Conservation (phyloP, 2,797 vertebrate genomes). For the Arnoldichthys spilopterus region DNA sequence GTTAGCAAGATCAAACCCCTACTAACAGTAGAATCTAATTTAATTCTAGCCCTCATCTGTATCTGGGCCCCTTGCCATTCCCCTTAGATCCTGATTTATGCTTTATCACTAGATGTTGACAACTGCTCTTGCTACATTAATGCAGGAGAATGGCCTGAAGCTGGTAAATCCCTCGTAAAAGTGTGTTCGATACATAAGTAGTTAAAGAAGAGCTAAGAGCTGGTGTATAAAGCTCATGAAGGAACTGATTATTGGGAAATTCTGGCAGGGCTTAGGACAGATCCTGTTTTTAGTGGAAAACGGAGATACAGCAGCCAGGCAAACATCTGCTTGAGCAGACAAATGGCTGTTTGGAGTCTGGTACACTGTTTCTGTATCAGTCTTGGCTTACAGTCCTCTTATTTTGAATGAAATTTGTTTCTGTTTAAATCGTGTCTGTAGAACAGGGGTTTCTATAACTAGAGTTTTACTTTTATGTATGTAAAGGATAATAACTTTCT, state of each 20-base stretch:
- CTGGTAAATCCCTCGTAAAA: constrained; percentile 21
- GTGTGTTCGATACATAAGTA: constrained; percentile 2
- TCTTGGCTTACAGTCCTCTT: constrained; percentile 7
- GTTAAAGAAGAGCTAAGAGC: constrained; percentile 10
- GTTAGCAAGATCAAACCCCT: background rate
- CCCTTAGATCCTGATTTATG: constrained; percentile 30
- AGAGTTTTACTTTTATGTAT: background rate
- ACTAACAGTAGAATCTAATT: background rate
- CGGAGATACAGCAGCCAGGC: constrained; percentile 50
- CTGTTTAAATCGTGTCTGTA: background rate
- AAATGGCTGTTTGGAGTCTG: constrained; percentile 51
- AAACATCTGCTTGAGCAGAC: constrained; percentile 73
- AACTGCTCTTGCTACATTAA: background rate
- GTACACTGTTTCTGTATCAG: constrained; percentile 42
- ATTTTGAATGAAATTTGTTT: constrained; percentile 22
- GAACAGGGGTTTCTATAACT: constrained; percentile 2
- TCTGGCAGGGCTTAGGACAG: constrained; percentile 48
- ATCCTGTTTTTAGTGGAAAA: constrained; percentile 62
- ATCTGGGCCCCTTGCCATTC: background rate
- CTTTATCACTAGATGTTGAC: background rate
- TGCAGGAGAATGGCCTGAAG: background rate
- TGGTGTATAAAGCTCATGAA: constrained; percentile 35
- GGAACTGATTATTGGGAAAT: constrained; percentile 51
- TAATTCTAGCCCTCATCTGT: background rate
- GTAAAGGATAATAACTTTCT: background rate